Conservation (phyloP, 2,113 vertebrate species). For the Xiphophorus couchianus region DNA sequence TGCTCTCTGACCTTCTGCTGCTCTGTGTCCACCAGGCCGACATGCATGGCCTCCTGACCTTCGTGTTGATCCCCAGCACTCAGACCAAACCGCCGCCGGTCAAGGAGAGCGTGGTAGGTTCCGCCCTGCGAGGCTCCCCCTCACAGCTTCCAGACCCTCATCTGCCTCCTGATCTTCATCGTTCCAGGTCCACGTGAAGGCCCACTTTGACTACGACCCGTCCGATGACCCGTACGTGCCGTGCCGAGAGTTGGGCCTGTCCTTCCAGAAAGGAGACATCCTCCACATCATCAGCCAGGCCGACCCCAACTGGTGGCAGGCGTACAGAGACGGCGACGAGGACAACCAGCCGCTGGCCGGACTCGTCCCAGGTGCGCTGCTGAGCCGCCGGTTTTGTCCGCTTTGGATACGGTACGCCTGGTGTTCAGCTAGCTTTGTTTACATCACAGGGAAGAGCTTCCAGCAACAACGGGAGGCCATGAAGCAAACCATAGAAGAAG, state of each 20-base stretch:
- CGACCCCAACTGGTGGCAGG: slow-evolving; percentile 99
- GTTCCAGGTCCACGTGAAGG: slow-evolving; percentile 91
- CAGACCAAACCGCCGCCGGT: slow-evolving; percentile 87
- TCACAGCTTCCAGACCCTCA: neutral
- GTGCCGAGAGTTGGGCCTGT: slow-evolving; percentile 94
- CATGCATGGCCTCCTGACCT: slow-evolving; percentile 98
- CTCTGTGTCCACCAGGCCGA: slow-evolving; percentile 84
- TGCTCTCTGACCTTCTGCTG: neutral
- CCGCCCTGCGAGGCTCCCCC: no score
- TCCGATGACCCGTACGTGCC: slow-evolving; percentile 98
- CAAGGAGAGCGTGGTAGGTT: slow-evolving; percentile 95
- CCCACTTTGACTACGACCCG: slow-evolving; percentile 98
- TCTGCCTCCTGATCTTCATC: neutral
- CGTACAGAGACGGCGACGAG: slow-evolving; percentile 97
- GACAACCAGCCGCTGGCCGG: slow-evolving; percentile 97
- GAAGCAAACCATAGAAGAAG: slow-evolving; percentile 99
- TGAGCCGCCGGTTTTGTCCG: neutral
- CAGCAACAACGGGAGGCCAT: slow-evolving; percentile 99
- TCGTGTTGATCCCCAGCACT: slow-evolving; percentile 92
- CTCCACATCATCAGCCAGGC: slow-evolving; percentile 98
- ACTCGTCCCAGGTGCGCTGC: slow-evolving; percentile 90
- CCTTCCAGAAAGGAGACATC: slow-evolving; percentile 98
- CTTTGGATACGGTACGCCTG: no score
- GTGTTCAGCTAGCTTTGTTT: neutral
- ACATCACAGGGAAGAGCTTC: slow-evolving; percentile 90